Percentiles rank a stretch among this genome's conserved stretches.
phyloP scores from a whole-genome alignment of 2,113 vertebrate species.

The Prunella fulvescens region DNA sequence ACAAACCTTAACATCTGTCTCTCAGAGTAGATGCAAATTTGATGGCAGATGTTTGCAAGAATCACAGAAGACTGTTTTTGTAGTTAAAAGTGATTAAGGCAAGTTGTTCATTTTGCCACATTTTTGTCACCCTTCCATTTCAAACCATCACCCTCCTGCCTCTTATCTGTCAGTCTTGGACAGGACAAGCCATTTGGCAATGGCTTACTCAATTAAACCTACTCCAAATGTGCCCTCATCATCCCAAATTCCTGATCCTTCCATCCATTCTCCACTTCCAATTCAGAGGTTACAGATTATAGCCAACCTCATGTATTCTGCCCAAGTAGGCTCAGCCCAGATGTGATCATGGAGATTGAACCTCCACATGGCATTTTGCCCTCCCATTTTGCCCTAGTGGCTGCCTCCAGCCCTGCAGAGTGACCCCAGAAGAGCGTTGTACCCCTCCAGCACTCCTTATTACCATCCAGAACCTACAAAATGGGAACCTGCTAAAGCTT shows the following conservation, averaged over 20 bases:
- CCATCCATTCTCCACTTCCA: neutral
- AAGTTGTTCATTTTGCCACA: neutral
- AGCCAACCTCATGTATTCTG: neutral
- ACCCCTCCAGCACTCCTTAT: neutral
- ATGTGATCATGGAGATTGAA: neutral
- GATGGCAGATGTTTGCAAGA: conserved; percentile 47
- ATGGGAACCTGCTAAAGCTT: neutral
- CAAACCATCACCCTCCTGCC: neutral
- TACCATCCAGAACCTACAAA: neutral
- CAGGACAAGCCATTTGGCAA: conserved; percentile 44
- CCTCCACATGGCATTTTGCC: neutral
- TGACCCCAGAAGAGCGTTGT: fast-evolving
- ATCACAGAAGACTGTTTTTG: conserved; percentile 2
- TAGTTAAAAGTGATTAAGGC: neutral
- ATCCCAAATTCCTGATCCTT: neutral
- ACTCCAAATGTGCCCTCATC: neutral
- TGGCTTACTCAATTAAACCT: neutral
- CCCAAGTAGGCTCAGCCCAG: neutral
- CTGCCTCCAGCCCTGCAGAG: neutral
- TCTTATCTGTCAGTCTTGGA: neutral
- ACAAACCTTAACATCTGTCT: conserved; percentile 75
- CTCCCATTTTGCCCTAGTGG: neutral
- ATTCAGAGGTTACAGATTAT: neutral
- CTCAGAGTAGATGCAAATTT: conserved; percentile 38
- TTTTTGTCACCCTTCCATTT: conserved; percentile 22